A percentile compares a stretch with the other conserved stretches of the same genome.
phyloP scores from a whole-genome alignment of 2,888 invertebrate genomes.

The Nomada ruficornis region DNA sequence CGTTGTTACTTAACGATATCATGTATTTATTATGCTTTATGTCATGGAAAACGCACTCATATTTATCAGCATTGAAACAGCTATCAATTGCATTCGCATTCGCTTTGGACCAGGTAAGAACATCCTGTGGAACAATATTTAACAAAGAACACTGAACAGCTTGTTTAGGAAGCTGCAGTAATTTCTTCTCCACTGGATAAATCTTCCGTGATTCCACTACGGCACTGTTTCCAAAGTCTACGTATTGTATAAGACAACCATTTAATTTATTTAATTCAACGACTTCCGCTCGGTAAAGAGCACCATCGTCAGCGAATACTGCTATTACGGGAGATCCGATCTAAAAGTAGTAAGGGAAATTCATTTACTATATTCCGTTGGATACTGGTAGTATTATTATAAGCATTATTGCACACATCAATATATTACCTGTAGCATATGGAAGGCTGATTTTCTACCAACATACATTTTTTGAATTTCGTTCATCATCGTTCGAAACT shows the following conservation, averaged over 20 bases:
- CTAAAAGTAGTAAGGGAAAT: conserved; percentile 67
- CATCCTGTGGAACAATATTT: conserved; percentile 86
- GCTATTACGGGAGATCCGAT: conserved; percentile 89
- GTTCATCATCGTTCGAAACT: conserved; percentile 89
- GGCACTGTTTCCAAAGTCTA: conserved; percentile 91
- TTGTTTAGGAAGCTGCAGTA: conserved; percentile 89
- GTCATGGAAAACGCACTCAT: conserved; percentile 87
- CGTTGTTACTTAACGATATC: conserved; percentile 85
- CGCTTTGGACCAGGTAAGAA: conserved; percentile 87
- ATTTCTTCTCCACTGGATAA: conserved; percentile 89
- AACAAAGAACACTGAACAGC: conserved; percentile 89
- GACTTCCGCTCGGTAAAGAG: conserved; percentile 89
- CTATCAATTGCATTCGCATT: conserved; percentile 84
- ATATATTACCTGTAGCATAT: conserved; percentile 73
- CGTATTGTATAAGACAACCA: conserved; percentile 89
- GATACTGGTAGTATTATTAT: not conserved
- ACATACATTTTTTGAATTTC: conserved; percentile 89
- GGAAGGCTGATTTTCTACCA: conserved; percentile 79
- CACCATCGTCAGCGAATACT: conserved; percentile 89
- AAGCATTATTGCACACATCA: not conserved
- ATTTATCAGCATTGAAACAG: conserved; percentile 87
- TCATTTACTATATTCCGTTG: conserved; percentile 12
- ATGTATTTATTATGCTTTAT: conserved; percentile 85
- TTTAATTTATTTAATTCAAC: conserved; percentile 86
- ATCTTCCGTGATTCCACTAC: conserved; percentile 88